phyloP scores from a whole-genome alignment of 2,797 vertebrate genomes.

The Pseudomugil gertrudae region DNA sequence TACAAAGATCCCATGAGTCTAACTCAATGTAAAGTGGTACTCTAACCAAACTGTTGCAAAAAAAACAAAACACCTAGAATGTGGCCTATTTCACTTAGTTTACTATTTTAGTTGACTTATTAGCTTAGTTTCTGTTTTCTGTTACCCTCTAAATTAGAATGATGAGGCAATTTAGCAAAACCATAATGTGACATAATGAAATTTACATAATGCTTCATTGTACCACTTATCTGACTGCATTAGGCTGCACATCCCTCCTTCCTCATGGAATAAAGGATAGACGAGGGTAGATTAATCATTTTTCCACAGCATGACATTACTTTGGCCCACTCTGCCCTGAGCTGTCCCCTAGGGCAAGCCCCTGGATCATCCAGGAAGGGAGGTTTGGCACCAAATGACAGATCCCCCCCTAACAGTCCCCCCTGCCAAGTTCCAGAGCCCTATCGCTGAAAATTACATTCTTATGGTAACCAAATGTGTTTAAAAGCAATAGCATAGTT shows the following conservation, averaged over 20 bases:
- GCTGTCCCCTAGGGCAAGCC: constrained; percentile 79
- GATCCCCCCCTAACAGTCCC: constrained; percentile 39
- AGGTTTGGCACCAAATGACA: constrained; percentile 81
- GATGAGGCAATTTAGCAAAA: constrained; percentile 70
- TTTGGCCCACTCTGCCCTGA: constrained; percentile 82
- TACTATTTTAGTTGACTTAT: constrained; percentile 41
- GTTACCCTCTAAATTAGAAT: constrained; percentile 64
- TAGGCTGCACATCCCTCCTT: constrained; percentile 63
- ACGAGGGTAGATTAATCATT: constrained; percentile 81
- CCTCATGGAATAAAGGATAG: constrained; percentile 76
- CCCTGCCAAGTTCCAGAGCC: constrained; percentile 81
- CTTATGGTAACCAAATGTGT: constrained; percentile 84
- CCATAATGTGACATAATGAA: constrained; percentile 64
- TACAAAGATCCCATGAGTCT: constrained; percentile 30
- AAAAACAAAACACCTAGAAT: constrained; percentile 10
- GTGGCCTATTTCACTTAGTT: constrained; percentile 3
- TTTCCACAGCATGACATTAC: constrained; percentile 81
- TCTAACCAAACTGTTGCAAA: constrained; percentile 22
- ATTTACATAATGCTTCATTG: constrained; percentile 74
- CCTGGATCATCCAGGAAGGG: constrained; percentile 80
- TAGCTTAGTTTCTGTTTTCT: constrained; percentile 37
- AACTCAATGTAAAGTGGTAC: constrained; percentile 40
- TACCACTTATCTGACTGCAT: constrained; percentile 67
- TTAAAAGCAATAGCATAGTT: constrained; percentile 77
- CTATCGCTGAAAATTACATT: constrained; percentile 85